Conservation (phyloP, 2,797 vertebrate genomes). For the Hippoglossus hippoglossus region DNA sequence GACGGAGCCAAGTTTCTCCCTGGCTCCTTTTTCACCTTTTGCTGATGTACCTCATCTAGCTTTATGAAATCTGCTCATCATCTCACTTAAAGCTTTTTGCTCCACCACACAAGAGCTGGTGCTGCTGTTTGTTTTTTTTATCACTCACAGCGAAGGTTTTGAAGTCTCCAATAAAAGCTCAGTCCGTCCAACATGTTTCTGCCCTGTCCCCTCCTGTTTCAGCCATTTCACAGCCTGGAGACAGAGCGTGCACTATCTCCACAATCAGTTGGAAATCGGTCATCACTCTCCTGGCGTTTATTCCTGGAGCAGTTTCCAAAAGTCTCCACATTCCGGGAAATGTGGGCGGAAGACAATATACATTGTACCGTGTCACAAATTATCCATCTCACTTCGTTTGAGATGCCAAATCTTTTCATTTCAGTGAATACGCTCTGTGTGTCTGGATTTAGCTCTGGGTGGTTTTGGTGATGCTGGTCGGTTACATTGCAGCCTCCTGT, state of each 20-base stretch:
- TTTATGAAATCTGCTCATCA: constrained; percentile 48
- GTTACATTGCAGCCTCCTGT: constrained; percentile 47
- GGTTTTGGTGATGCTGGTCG: constrained; percentile 56
- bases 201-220: constrained; percentile 39
- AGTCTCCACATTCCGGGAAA: constrained; percentile 59
- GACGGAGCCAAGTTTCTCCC: constrained; percentile 57
- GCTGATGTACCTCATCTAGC: constrained; percentile 7
- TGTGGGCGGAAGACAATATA: constrained; percentile 57
- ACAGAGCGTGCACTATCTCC: constrained; percentile 47
- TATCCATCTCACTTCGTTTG: constrained; percentile 48
- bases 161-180: constrained; percentile 30
- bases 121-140: constrained; percentile 8
- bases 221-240: constrained; percentile 38
- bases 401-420: constrained; percentile 52
- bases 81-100: constrained; percentile 10
- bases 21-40: constrained; percentile 38
- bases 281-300: constrained; percentile 54
- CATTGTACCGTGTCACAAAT: constrained; percentile 55
- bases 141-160: constrained; percentile 23
- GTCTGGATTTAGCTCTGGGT: constrained; percentile 51
- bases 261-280: constrained; percentile 61
- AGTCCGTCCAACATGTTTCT: constrained; percentile 27
- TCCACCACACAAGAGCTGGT: constrained; percentile 11
- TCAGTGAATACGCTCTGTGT: constrained; percentile 33
- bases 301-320: constrained; percentile 52